phyloP scores from a whole-genome alignment of 2,113 vertebrate genomes.

The Potamarius usumacintae region DNA sequence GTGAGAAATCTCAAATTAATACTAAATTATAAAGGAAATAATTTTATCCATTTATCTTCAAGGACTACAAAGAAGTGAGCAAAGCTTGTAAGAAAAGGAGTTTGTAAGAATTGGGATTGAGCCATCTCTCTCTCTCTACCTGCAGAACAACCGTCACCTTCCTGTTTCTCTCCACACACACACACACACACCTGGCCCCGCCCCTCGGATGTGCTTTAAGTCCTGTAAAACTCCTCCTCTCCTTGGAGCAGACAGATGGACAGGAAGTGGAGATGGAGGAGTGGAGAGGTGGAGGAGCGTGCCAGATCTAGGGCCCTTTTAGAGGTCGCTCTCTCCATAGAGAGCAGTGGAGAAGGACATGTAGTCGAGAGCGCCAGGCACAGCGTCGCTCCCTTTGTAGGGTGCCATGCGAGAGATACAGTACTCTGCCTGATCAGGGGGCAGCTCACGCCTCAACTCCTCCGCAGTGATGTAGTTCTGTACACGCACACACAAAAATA shows the following conservation, averaged over 20 bases:
- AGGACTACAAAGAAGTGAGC: constrained; percentile 13
- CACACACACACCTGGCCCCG: constrained; percentile 4
- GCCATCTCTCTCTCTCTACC: constrained; percentile 12
- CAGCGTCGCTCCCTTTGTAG: constrained; percentile 84
- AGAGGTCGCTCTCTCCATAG: constrained; percentile 97
- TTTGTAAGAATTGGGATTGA: constrained; percentile 14
- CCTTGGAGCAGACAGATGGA: constrained; percentile 37
- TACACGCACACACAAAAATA: constrained; percentile 63
- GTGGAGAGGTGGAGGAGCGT: constrained; percentile 5
- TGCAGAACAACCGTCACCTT: neutral
- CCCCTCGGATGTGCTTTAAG: constrained; percentile 52
- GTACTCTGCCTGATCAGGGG: constrained; percentile 96
- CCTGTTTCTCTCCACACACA: constrained; percentile 1
- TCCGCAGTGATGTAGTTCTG: constrained; percentile 97
- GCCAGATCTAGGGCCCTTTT: constrained; percentile 50
- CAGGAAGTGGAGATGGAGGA: constrained; percentile 29
- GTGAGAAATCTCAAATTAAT: constrained; percentile 41
- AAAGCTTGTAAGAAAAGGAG: constrained; percentile 15
- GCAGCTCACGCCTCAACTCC: constrained; percentile 90
- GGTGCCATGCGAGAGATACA: constrained; percentile 98
- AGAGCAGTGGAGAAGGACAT: constrained; percentile 99
- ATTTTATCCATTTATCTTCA: neutral
- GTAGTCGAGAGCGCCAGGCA: constrained; percentile 95
- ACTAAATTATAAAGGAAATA: constrained; percentile 34
- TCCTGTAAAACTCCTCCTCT: constrained; percentile 30